phyloP scores from a whole-genome alignment of 2,888 invertebrate species.

The Microplitis deprimator region DNA sequence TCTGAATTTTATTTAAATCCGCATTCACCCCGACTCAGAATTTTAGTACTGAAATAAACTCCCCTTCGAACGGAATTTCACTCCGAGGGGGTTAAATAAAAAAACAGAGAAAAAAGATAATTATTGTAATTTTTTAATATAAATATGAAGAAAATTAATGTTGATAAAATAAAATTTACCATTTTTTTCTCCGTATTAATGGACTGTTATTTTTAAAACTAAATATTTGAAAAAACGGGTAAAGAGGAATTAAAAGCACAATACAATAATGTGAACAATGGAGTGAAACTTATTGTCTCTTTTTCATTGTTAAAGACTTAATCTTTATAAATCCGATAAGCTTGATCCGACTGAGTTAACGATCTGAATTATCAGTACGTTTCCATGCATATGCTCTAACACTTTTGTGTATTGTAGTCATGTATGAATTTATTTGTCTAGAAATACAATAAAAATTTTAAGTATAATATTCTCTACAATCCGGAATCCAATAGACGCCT shows the following conservation, averaged over 20 bases:
- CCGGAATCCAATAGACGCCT: slow-evolving; percentile 30
- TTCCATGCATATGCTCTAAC: slow-evolving; percentile 9
- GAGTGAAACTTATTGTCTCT: not conserved
- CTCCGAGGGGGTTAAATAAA: too few relatives aligned
- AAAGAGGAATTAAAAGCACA: not conserved
- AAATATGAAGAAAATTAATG: too few relatives aligned
- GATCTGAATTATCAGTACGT: slow-evolving; percentile 34
- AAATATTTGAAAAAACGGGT: not conserved
- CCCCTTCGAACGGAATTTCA: too few relatives aligned
- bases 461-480: slow-evolving; percentile 15
- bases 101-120: too few relatives aligned
- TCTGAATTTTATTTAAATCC: too few relatives aligned
- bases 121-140: too few relatives aligned
- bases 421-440: not conserved
- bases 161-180: too few relatives aligned
- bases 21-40: too few relatives aligned
- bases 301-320: not conserved
- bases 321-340: slow-evolving; percentile 21
- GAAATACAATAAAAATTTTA: slow-evolving; percentile 14
- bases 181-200: too few relatives aligned
- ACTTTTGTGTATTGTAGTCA: not conserved
- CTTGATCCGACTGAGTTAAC: slow-evolving; percentile 14
- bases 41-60: too few relatives aligned
- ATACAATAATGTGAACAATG: not conserved
- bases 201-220: not conserved